Percentiles rank a stretch among this genome's conserved stretches.
phyloP scores from a whole-genome alignment of 2,113 vertebrate species.

The Acanthisitta chloris region DNA sequence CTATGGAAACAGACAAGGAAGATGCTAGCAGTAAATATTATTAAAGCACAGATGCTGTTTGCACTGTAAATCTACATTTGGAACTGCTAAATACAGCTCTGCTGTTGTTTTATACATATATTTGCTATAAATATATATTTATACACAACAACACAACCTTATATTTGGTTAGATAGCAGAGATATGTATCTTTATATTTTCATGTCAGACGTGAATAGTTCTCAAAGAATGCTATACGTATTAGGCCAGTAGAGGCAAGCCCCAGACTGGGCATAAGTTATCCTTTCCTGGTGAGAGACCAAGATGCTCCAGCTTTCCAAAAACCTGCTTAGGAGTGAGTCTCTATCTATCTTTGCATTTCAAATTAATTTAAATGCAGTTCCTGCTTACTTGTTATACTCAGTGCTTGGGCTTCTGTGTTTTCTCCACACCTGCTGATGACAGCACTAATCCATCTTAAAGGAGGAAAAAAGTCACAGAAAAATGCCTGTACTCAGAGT shows the following conservation, averaged over 20 bases:
- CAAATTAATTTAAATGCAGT: conserved; percentile 38
- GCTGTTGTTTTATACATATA: background rate
- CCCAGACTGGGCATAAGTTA: background rate
- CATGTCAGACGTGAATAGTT: background rate
- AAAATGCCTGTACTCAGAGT: background rate
- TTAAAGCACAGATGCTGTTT: background rate
- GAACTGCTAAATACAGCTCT: background rate
- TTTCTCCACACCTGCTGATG: conserved; percentile 33
- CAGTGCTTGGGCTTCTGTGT: background rate
- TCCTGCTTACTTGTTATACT: background rate
- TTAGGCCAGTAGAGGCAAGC: background rate
- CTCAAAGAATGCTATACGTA: background rate
- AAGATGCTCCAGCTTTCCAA: background rate
- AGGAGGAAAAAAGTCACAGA: background rate
- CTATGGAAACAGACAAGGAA: background rate
- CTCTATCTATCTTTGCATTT: background rate
- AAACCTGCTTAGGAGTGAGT: background rate
- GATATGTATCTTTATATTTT: background rate
- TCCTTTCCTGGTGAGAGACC: background rate
- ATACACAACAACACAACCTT: background rate
- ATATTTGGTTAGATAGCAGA: background rate
- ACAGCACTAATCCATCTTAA: conserved; percentile 22
- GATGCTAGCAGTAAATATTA: background rate
- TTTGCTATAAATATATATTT: background rate
- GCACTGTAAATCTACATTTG: background rate